A percentile compares a stretch with the other conserved stretches of the same genome.
Conservation (phyloP, 2,888 invertebrate genomes). For the Chelonus formosanus region DNA sequence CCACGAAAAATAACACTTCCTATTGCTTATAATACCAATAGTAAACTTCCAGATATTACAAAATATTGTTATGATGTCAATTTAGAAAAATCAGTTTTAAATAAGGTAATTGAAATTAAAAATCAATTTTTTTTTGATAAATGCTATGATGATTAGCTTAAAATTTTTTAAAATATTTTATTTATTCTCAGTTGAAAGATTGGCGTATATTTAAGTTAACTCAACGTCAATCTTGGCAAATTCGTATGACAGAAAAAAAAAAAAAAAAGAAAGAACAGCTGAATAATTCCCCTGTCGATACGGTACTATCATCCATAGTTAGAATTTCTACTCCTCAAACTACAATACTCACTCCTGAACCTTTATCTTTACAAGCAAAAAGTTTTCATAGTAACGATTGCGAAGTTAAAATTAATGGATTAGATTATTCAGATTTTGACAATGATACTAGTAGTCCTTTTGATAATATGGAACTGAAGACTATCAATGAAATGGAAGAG, state of each 20-base stretch:
- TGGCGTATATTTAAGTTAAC: slow-evolving; percentile 69
- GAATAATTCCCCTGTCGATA: not conserved
- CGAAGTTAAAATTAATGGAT: slow-evolving; percentile 52
- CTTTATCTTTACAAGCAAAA: slow-evolving; percentile 52
- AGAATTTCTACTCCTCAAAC: slow-evolving; percentile 55
- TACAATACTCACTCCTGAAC: slow-evolving; percentile 64
- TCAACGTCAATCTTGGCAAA: slow-evolving; percentile 68
- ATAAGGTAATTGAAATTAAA: slow-evolving; percentile 63
- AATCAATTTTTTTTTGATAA: not conserved
- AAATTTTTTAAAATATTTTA: not conserved
- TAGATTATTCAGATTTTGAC: slow-evolving; percentile 80
- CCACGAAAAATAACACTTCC: slow-evolving; percentile 76
- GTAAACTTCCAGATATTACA: slow-evolving; percentile 68
- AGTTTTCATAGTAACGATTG: slow-evolving; percentile 51
- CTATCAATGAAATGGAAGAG: slow-evolving; percentile 91
- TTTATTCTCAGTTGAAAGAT: slow-evolving; percentile 68
- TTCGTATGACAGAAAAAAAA: slow-evolving; percentile 71
- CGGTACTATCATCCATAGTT: too few relatives aligned
- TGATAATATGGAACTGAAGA: slow-evolving; percentile 91
- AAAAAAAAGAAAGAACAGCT: slow-evolving; percentile 65
- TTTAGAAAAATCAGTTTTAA: slow-evolving; percentile 77
- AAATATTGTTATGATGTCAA: slow-evolving; percentile 75
- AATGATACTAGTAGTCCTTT: slow-evolving; percentile 92
- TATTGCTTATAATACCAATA: slow-evolving; percentile 68
- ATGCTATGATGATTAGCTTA: not conserved